phyloP scores from a whole-genome alignment of 2,797 vertebrate species.

The Craterocephalus amniculus region DNA sequence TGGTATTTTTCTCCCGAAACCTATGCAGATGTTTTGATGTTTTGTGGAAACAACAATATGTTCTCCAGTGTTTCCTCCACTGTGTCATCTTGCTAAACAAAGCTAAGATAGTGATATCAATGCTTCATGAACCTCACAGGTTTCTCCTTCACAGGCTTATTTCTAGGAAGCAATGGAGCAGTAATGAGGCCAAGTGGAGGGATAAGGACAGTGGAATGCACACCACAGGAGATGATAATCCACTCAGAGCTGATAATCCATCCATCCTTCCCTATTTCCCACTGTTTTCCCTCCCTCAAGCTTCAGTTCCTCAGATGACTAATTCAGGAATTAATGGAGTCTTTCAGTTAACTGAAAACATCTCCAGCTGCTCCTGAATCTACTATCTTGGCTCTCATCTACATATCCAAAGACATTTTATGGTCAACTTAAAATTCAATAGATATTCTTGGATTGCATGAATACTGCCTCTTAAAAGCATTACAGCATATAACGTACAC shows the following conservation, averaged over 20 bases:
- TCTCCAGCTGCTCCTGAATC: constrained; percentile 69
- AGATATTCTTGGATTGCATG: constrained; percentile 49
- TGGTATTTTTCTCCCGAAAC: constrained; percentile 18
- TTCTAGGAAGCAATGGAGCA: constrained; percentile 43
- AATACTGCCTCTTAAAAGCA: constrained; percentile 38
- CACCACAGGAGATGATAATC: constrained; percentile 79
- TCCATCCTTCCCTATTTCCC: constrained; percentile 73
- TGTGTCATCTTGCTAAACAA: constrained; percentile 6
- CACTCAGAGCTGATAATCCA: constrained; percentile 80
- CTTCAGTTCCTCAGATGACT: constrained; percentile 69
- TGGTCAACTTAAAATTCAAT: constrained; percentile 49
- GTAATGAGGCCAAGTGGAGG: constrained; percentile 37
- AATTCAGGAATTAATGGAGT: constrained; percentile 69
- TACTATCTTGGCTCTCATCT: constrained; percentile 29
- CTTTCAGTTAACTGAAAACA: constrained; percentile 61
- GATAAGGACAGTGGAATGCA: constrained; percentile 72
- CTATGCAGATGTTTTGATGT: too few species aligned
- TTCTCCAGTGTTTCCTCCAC: neutral
- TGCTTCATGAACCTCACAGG: constrained; percentile 5
- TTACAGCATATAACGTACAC: constrained; percentile 35
- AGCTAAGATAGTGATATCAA: neutral
- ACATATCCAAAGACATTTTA: constrained; percentile 35
- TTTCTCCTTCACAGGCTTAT: constrained; percentile 9
- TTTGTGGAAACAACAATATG: constrained; percentile 3
- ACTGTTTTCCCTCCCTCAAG: constrained; percentile 74